phyloP scores from a whole-genome alignment of 2,888 invertebrate species.

The Amblyjoppa fuscipennis region DNA sequence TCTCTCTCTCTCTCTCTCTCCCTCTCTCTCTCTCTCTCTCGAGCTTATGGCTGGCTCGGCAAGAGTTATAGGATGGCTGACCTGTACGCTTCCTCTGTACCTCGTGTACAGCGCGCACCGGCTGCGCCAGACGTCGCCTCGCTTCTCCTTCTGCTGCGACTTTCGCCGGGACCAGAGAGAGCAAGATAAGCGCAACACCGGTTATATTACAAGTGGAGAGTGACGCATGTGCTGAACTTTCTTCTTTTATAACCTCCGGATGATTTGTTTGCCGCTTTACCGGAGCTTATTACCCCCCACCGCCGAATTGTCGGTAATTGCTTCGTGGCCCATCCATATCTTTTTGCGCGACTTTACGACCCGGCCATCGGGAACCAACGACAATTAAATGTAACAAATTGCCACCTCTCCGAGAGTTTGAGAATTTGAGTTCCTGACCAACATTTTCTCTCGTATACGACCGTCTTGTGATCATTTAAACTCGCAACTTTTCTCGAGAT shows the following conservation, averaged over 20 bases:
- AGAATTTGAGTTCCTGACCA: background rate
- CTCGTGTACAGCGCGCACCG: slow-evolving; percentile 43
- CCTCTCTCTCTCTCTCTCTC: slow-evolving; percentile 28
- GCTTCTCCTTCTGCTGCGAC: slow-evolving; percentile 35
- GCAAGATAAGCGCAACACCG: slow-evolving; percentile 41
- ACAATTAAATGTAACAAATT: background rate
- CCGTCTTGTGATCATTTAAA: background rate
- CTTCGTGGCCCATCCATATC: background rate
- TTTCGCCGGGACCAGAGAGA: slow-evolving; percentile 28
- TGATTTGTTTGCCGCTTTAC: slow-evolving; percentile 18
- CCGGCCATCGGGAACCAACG: background rate
- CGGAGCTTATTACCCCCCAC: background rate
- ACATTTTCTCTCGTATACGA: background rate
- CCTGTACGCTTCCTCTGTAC: slow-evolving; percentile 16
- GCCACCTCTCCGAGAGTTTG: background rate
- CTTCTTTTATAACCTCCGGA: slow-evolving; percentile 18
- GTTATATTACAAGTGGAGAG: slow-evolving; percentile 34
- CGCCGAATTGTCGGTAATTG: background rate
- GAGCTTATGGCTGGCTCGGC: slow-evolving; percentile 2
- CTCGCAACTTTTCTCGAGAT: background rate
- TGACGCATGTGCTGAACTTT: slow-evolving; percentile 30
- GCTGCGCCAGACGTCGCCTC: slow-evolving; percentile 50
- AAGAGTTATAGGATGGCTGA: slow-evolving; percentile 50
- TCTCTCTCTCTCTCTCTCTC: slow-evolving; percentile 5
- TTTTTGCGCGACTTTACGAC: slow-evolving; percentile 6